Conservation (phyloP, 2,797 vertebrate species). For the Gambusia yucatana region DNA sequence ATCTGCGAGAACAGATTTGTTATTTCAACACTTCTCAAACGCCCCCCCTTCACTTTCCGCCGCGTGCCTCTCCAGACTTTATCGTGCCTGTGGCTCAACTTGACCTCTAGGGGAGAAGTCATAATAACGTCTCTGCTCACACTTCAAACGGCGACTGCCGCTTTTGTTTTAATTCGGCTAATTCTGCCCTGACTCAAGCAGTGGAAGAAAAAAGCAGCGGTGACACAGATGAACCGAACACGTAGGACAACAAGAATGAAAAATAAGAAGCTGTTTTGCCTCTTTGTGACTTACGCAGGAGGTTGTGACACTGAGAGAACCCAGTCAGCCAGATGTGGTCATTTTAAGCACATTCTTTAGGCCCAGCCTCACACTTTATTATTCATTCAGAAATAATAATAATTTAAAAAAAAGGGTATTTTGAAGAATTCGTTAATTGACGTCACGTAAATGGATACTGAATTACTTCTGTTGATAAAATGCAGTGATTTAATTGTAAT, state of each 20-base stretch:
- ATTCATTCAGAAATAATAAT: background rate
- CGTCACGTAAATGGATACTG: background rate
- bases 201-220: conserved; percentile 41
- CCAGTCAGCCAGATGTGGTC: conserved; percentile 57
- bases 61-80: conserved; percentile 44
- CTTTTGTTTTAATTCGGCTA: conserved; percentile 69
- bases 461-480: background rate
- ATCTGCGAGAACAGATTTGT: conserved; percentile 60
- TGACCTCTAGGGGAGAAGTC: conserved; percentile 76
- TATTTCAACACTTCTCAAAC: conserved; percentile 70
- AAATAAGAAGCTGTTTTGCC: conserved; percentile 63
- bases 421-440: accelerated
- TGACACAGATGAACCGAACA: conserved; percentile 70
- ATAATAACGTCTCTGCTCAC: conserved; percentile 72
- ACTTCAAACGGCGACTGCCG: conserved; percentile 72
- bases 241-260: conserved; percentile 70
- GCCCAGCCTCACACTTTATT: conserved; percentile 5
- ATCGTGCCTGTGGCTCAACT: conserved; percentile 74
- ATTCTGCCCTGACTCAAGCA: conserved; percentile 59
- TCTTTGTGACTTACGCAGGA: conserved; percentile 52
- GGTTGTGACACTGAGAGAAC: conserved; percentile 62
- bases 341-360: conserved; percentile 43
- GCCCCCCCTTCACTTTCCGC: conserved; percentile 18
- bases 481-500: too few relatives aligned
- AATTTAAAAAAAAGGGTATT: background rate